A percentile compares a stretch with the other conserved stretches of the same genome.
Conservation (phyloP, 2,113 vertebrate species). For the Callipepla californica region DNA sequence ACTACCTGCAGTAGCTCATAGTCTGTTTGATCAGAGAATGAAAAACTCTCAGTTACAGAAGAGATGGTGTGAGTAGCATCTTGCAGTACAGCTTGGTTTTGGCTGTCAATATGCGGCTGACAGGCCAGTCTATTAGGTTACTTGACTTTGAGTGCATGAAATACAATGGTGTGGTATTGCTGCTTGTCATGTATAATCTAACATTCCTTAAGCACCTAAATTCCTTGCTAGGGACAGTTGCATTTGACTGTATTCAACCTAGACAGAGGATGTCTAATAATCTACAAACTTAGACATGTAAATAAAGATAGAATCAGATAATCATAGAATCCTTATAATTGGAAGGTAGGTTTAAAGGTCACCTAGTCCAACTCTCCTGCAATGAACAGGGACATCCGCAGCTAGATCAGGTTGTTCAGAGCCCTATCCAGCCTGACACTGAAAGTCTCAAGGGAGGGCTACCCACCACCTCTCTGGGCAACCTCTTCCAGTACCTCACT, state of each 20-base stretch:
- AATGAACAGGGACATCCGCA: too few relatives aligned
- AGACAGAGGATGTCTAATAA: background rate
- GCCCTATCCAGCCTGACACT: too few relatives aligned
- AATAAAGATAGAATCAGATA: background rate
- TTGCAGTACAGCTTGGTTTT: background rate
- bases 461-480: too few relatives aligned
- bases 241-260: background rate
- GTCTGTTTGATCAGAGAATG: background rate
- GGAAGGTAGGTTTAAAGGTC: too few relatives aligned
- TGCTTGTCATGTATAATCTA: accelerated
- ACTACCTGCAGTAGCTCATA: background rate
- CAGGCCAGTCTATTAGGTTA: background rate
- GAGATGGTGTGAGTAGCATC: background rate
- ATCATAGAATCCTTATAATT: too few relatives aligned
- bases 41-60: background rate
- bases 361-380: too few relatives aligned
- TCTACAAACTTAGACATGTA: background rate
- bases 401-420: too few relatives aligned
- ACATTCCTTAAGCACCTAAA: background rate
- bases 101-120: accelerated
- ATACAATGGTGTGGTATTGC: accelerated
- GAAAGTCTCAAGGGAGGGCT: too few relatives aligned
- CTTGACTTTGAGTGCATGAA: background rate
- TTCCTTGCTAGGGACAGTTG: background rate
- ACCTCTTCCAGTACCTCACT: too few relatives aligned